These are phyloP conservation scores for Lemur catta DNA, from an alignment of 2,797 vertebrate genomes.

Conservation along the genomic window DNA sequence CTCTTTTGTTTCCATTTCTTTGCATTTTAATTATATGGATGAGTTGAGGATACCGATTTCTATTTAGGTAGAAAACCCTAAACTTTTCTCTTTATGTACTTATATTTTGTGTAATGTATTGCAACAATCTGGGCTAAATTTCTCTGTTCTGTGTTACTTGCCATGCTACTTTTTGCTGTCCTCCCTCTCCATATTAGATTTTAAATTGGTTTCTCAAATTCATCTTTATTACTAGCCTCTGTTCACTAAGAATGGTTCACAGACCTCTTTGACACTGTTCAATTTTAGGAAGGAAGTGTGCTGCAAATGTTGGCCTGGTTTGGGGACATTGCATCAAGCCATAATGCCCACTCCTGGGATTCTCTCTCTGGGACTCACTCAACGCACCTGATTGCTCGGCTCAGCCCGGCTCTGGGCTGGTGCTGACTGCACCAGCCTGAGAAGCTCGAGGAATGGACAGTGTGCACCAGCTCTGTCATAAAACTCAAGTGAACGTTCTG, in stretches of 20 bases:
- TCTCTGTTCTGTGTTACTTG: not conserved
- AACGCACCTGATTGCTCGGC: rapidly evolving
- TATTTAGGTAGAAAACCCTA: not conserved
- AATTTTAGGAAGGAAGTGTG: not conserved
- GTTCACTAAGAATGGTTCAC: not conserved
- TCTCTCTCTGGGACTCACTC: not conserved
- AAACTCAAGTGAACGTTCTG: not conserved
- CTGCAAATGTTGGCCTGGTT: rapidly evolving
- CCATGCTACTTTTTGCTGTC: not conserved
- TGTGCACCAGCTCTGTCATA: rapidly evolving
- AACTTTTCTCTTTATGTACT: not conserved
- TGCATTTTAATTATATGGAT: not conserved
- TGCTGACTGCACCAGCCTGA: no score
- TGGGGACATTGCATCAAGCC: no score
- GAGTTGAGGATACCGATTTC: not conserved
- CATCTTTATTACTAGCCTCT: not conserved
- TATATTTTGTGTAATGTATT: not conserved
- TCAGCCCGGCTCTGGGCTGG: not conserved
- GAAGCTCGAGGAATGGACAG: not conserved
- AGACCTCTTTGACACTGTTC: not conserved
- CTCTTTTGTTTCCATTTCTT: not conserved
- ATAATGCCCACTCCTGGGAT: not conserved
- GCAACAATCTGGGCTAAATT: not conserved
- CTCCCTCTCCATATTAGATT: not conserved
- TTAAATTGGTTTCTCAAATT: not conserved